phyloP scores from a whole-genome alignment of 2,888 invertebrate genomes.

The Drosophila neutralis region DNA sequence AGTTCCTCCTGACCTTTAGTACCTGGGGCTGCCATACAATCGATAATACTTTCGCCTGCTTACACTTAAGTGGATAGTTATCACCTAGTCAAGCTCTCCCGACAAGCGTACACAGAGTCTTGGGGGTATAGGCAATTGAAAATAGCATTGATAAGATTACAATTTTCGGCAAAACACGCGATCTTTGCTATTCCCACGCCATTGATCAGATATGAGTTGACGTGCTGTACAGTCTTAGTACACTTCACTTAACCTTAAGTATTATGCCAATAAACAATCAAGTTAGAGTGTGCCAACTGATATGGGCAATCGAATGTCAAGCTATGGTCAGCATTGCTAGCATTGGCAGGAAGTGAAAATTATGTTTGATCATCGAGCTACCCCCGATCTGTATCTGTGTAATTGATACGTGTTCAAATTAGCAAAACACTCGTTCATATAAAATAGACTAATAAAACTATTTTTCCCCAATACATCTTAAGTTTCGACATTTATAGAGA shows the following conservation, averaged over 20 bases:
- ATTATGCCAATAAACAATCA: constrained; percentile 17
- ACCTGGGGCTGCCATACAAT: background rate
- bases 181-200: constrained; percentile 31
- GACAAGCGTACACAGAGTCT: background rate
- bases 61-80: background rate
- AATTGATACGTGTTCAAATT: background rate
- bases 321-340: background rate
- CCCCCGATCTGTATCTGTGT: background rate
- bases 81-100: background rate
- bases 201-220: constrained; percentile 22
- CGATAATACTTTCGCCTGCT: background rate
- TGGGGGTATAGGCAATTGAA: background rate
- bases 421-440: background rate
- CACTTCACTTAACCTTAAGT: background rate
- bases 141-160: constrained; percentile 25
- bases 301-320: constrained; percentile 19
- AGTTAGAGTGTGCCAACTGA: constrained; percentile 13
- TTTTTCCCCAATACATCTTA: background rate
- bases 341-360: background rate
- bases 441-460: background rate
- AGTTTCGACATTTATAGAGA: background rate
- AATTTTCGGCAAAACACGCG: background rate
- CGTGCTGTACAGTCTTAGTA: background rate
- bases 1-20: background rate
- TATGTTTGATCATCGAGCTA: background rate